Evolutionary conservation across 2,888 invertebrate genomes (phyloP).

Genomic region (Dione juno): DNA sequence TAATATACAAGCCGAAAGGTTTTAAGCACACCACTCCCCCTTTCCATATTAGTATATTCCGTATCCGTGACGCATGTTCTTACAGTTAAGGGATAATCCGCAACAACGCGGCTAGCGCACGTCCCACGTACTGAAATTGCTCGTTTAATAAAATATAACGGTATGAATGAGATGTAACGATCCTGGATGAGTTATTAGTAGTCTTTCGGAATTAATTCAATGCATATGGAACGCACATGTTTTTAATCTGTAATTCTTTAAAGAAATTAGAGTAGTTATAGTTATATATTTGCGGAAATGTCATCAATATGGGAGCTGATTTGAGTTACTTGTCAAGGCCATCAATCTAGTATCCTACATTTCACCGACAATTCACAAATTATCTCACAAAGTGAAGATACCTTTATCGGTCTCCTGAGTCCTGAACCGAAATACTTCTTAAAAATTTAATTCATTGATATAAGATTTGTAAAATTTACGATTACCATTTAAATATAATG

Average conservation of each 20-base stretch:
- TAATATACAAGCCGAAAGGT: constrained; percentile 23
- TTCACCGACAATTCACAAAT: too few relatives aligned
- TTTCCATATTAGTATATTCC: constrained; percentile 33
- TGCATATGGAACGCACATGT: background rate
- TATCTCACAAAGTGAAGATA: too few relatives aligned
- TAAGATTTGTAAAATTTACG: background rate
- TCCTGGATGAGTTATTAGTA: constrained; percentile 29
- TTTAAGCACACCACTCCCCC: constrained; percentile 35
- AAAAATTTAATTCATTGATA: too few relatives aligned
- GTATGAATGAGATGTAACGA: constrained; percentile 28
- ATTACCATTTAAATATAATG: background rate
- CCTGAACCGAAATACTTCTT: too few relatives aligned
- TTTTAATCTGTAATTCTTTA: background rate
- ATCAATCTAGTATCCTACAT: too few relatives aligned
- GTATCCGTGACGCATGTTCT: constrained; percentile 38
- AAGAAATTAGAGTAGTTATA: too few relatives aligned
- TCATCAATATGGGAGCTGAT: too few relatives aligned
- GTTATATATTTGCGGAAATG: too few relatives aligned
- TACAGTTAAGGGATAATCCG: constrained; percentile 46
- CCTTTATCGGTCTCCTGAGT: too few relatives aligned
- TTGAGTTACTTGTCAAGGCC: too few relatives aligned
- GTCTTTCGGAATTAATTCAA: background rate
- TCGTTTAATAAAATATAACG: constrained; percentile 36
- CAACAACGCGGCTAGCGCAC: constrained; percentile 41
- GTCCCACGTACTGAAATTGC: constrained; percentile 35